Evolutionary conservation across 2,888 invertebrate species (phyloP).

Genomic region (Metacarcinus magister): DNA sequence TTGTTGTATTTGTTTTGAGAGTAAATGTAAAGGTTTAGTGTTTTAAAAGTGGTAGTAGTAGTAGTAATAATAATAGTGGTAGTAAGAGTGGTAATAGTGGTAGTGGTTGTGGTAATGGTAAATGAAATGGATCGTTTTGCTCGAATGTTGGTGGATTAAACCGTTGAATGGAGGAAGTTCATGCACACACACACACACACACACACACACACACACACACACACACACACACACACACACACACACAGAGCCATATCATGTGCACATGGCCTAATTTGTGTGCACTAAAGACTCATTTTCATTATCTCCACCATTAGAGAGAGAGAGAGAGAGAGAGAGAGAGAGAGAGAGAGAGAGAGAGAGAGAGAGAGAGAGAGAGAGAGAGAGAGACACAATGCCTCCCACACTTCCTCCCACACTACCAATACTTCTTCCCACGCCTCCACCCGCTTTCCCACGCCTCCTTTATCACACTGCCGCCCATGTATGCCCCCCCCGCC

Average conservation of each 20-base stretch:
- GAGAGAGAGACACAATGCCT: too few relatives aligned
- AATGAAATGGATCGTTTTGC: not conserved
- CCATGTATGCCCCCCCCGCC: too few relatives aligned
- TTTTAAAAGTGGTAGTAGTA: constrained; percentile 16
- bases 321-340: constrained; percentile 18
- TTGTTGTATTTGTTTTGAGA: not conserved
- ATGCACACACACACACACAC: constrained; percentile 28
- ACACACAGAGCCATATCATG: not conserved
- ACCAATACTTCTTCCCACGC: too few relatives aligned
- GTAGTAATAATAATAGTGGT: not conserved
- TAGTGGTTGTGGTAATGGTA: not conserved
- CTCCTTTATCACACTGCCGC: too few relatives aligned
- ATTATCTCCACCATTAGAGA: not conserved
- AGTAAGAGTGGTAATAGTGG: not conserved
- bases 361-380: not conserved
- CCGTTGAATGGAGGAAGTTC: not conserved
- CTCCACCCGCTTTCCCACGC: too few relatives aligned
- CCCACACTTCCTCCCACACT: too few relatives aligned
- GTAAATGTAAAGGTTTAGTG: not conserved
- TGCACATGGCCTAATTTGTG: not conserved
- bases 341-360: constrained; percentile 14
- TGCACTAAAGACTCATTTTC: not conserved
- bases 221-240: constrained; percentile 47
- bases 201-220: constrained; percentile 50
- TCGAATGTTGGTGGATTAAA: not conserved